A percentile compares a stretch with the other conserved stretches of the same genome.
Conservation (phyloP, 2,797 vertebrate genomes). For the Takifugu ocellatus region DNA sequence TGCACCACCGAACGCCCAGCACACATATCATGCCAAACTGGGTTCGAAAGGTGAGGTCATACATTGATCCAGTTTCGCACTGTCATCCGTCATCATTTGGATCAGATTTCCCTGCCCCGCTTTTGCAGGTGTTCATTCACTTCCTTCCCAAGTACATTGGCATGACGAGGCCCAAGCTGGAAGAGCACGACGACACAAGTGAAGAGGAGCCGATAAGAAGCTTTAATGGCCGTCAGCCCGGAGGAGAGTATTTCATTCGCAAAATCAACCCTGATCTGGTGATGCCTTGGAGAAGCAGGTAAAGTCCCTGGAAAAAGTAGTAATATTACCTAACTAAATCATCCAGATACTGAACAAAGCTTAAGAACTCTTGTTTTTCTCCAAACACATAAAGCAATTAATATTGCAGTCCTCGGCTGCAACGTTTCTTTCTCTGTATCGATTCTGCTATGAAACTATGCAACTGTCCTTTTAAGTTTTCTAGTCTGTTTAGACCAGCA, state of each 20-base stretch:
- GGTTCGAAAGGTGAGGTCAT: conserved; percentile 79
- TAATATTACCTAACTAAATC: no score
- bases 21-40: conserved; percentile 88
- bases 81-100: background rate
- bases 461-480: no score
- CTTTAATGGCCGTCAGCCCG: conserved; percentile 64
- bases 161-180: conserved; percentile 76
- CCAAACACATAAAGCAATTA: no score
- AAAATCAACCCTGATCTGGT: conserved; percentile 83
- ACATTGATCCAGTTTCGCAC: background rate
- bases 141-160: conserved; percentile 83
- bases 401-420: no score
- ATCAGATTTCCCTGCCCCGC: background rate
- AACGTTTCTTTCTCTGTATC: no score
- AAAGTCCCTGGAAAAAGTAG: background rate
- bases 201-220: conserved; percentile 38
- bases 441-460: no score
- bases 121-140: conserved; percentile 81
- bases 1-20: conserved; percentile 87
- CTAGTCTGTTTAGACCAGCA: no score
- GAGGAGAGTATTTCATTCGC: conserved; percentile 86
- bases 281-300: conserved; percentile 83
- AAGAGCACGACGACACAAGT: conserved; percentile 65
- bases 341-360: no score
- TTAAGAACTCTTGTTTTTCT: no score